Evolutionary conservation across 64 coral and sea anemone genomes (phyloP), one percentile per base, ranked within the genome.

Genomic region (Pocillopora damicornis): DNA sequence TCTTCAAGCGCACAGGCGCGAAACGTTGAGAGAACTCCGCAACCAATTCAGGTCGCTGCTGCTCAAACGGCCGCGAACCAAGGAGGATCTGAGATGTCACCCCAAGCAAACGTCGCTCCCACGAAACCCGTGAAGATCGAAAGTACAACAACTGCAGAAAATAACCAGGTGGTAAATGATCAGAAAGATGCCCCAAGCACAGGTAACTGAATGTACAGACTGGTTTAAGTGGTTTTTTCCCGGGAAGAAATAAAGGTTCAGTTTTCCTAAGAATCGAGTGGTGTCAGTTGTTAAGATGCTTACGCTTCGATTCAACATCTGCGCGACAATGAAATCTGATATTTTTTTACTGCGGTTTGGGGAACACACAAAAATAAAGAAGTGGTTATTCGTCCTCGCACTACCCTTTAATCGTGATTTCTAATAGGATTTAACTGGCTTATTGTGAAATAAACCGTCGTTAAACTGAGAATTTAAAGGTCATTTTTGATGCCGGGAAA

Each of bases 1-100:
- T 73, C 60, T 45, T 74, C 61, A 5, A 92, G 90, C 42, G 87
- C 58, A 60, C 90, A 92, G 30, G 13, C 83, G 18, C 79, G 61
- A 34, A 78, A 62, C 5, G 75, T 61, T 4, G 73, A 75, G 15
- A 37, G 73, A 61, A 71, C 13, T 25, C 8, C 73, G 61, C 75
- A 65, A 15, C 64, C 83, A 13, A 63, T 57, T 6, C 82, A 87
- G 60, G 35, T 51, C 42, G 42, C 87, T 13, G 56, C 60, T 11
- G 23, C 65, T 35, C 25, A 78, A 76, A 25, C 63, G 38, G 37
- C 72, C 35, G 15, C 79, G 35, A 90, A 90, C 79, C 61, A 42
- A 37, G 80, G 14, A 57, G 81, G 45, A 73, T 58, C 65, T 1
- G 58, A 15, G 7, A 9, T 11, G 5, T 30, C 80, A 35, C 38